These are phyloP conservation scores for Poecilia wingei DNA, from an alignment of 2,797 vertebrate species.

Conservation along the genomic window DNA sequence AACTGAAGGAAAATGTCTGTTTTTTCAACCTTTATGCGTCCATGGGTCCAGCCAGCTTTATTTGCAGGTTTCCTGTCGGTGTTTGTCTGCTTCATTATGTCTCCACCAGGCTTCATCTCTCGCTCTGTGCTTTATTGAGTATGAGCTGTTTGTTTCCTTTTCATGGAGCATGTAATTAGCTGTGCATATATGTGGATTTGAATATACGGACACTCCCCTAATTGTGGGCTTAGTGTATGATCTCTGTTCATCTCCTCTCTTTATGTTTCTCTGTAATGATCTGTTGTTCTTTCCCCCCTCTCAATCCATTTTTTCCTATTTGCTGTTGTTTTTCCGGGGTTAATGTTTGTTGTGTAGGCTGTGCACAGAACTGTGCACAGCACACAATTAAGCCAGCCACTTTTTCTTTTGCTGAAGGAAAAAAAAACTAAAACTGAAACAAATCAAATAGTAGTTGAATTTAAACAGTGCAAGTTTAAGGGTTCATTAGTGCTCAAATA, in stretches of 20 bases:
- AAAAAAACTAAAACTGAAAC: constrained; percentile 10
- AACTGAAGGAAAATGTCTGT: neutral
- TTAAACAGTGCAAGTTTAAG: constrained; percentile 35
- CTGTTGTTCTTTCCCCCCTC: neutral
- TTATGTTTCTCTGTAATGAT: neutral
- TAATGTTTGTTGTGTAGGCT: neutral
- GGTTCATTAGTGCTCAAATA: constrained; percentile 36
- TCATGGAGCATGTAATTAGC: constrained; percentile 35
- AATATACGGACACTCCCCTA: constrained; percentile 22
- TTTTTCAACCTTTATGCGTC: neutral
- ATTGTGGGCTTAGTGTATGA: constrained; percentile 40
- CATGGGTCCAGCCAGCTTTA: no score
- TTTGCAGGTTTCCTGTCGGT: neutral
- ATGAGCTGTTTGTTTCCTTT: constrained; percentile 15
- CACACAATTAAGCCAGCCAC: neutral
- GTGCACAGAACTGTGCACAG: neutral
- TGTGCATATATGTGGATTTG: constrained; percentile 34
- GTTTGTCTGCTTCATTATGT: neutral
- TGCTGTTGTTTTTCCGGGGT: neutral
- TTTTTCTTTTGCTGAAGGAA: neutral
- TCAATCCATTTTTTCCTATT: neutral
- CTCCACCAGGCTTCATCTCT: neutral
- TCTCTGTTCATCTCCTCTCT: constrained; percentile 9
- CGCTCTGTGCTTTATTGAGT: constrained; percentile 11
- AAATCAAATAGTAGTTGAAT: constrained; percentile 7